Evolutionary conservation across 1,140 invertebrate species (phyloP).

Genomic region (Armadillidium nasatum): DNA sequence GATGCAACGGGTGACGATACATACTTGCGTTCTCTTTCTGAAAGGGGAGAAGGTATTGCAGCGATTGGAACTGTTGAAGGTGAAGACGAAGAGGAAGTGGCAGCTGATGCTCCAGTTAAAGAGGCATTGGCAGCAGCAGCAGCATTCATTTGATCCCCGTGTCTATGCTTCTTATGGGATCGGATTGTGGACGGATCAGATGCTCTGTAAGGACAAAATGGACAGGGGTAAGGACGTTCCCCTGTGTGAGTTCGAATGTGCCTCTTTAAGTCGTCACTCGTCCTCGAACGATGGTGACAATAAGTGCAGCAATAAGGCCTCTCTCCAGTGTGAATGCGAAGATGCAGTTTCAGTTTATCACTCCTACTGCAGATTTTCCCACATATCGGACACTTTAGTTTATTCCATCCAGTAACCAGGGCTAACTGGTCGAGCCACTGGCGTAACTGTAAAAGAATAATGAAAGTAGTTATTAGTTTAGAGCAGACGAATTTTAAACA

Average conservation of each 20-base stretch:
- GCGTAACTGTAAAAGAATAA: conserved; percentile 32
- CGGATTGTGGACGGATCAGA: conserved; percentile 41
- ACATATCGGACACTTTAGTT: conserved; percentile 39
- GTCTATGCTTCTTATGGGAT: conserved; percentile 36
- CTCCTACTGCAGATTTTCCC: conserved; percentile 39
- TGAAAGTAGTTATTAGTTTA: no score
- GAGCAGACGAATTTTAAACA: no score
- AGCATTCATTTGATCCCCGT: conserved; percentile 23
- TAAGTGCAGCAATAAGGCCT: conserved; percentile 49
- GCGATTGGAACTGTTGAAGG: no score
- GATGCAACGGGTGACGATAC: no score
- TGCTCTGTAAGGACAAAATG: conserved; percentile 51
- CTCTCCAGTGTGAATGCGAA: conserved; percentile 52
- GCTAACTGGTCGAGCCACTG: conserved; percentile 39
- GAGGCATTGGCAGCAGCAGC: background rate
- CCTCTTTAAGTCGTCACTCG: conserved; percentile 76
- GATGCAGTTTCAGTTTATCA: conserved; percentile 49
- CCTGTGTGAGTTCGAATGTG: conserved; percentile 62
- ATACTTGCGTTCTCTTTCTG: no score
- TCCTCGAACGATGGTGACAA: conserved; percentile 69
- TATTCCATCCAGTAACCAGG: conserved; percentile 27
- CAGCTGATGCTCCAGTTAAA: background rate
- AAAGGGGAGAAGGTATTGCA: no score
- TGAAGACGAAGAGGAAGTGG: background rate
- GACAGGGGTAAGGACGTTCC: conserved; percentile 59